Conservation (phyloP, 2,113 vertebrate genomes). For the Cottus gobio region DNA sequence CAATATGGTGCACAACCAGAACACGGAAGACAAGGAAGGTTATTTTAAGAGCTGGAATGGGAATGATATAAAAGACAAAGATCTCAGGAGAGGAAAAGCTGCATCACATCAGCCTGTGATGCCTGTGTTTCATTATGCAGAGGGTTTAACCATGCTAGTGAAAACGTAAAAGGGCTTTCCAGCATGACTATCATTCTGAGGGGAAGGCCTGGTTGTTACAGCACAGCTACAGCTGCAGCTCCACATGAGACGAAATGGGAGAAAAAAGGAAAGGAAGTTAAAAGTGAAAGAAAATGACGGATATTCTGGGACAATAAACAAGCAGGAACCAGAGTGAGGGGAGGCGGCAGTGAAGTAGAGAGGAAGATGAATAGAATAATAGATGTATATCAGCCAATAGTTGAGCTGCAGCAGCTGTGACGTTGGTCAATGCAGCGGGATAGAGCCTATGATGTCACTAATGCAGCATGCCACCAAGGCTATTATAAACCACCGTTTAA, state of each 20-base stretch:
- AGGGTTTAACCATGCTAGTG: no score
- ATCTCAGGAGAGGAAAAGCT: conserved; percentile 26
- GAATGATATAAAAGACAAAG: conserved; percentile 24
- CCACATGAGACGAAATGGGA: conserved; percentile 20
- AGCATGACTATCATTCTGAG: conserved; percentile 24
- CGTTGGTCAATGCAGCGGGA: conserved; percentile 69
- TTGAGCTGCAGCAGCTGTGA: conserved; percentile 77
- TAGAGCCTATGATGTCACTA: conserved; percentile 77
- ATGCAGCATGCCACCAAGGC: conserved; percentile 82
- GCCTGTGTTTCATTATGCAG: conserved; percentile 46
- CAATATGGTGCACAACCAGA: neutral
- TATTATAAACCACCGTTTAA: conserved; percentile 68
- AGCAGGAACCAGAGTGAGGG: conserved; percentile 2
- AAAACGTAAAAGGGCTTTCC: conserved; percentile 37
- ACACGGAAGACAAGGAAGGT: conserved; percentile 37
- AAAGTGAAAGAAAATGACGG: conserved; percentile 23
- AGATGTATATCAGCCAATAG: conserved; percentile 51
- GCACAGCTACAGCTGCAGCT: conserved; percentile 48
- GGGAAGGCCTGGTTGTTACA: conserved; percentile 26
- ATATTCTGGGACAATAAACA: conserved; percentile 12
- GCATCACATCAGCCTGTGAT: conserved; percentile 23
- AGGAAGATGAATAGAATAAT: conserved; percentile 21
- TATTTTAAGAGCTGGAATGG: conserved; percentile 12
- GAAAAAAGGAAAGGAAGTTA: conserved; percentile 14
- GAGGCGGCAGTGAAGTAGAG: conserved; percentile 7